Evolutionary conservation across 2,888 invertebrate species (phyloP), one percentile per base, ranked within the genome.

Genomic region (Atethmia centrago): DNA sequence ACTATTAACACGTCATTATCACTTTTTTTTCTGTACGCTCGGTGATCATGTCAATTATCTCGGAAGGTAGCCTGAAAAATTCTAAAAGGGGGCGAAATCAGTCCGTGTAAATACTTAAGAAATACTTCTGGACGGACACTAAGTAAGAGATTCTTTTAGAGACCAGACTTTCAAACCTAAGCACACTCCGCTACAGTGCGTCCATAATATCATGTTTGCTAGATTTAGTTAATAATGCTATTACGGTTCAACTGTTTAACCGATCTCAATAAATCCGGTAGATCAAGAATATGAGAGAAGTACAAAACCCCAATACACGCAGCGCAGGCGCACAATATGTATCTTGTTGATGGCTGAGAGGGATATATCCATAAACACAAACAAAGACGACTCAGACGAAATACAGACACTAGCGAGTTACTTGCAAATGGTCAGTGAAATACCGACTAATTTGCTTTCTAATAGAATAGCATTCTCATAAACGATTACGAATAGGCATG

Each of bases 401-500:
- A 80, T 72, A 28, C 75, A 82, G 58, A 81, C 69, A 49, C 66
- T 71, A 65, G 80, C 67, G 55, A 77, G 42, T 80, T 55, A 55
- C 81, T 74, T 68, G 81, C 75, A 25, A 79, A 79, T 79, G 78
- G 78, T 79, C 78, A 79, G 78, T 79, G 75, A 36, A 59, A 65
- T 64, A 80, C 75, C 81, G 76, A 75, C 68, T 75, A 74, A 68
- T 59, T 56, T 79, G 63, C 75, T 68, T 58, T 66, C 51, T 59
- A 56, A 56, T 61, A 80, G 21, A 47, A 58, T 68, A 80, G 66
- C 28, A 74, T 66, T 19, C 14, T 71, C 42, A 49, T 49, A 49
- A 55, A 63, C 31, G 19, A 63, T 49, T 49, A 12, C 31, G 42
- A 42, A 19, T 65, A 58, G 55, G 62, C 28, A 47, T 25, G 31